These are phyloP conservation scores for Tauraco hartlaubi DNA, from an alignment of 2,797 vertebrate genomes.

Conservation along the genomic window DNA sequence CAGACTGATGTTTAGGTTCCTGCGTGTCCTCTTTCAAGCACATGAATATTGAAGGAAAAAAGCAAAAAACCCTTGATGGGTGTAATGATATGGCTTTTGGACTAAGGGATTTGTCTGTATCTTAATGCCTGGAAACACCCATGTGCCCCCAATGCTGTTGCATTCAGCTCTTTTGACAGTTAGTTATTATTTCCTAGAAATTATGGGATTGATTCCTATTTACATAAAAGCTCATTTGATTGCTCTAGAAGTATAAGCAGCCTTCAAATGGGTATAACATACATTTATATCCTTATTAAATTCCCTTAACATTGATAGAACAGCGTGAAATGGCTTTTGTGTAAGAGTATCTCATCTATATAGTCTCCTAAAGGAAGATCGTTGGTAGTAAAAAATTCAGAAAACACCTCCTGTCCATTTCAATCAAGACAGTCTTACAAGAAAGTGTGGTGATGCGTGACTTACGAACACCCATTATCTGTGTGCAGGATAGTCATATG, in stretches of 20 bases:
- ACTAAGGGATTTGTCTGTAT: neutral
- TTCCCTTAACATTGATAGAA: neutral
- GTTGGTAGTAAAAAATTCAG: neutral
- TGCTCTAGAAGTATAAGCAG: neutral
- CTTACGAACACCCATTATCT: fast-evolving
- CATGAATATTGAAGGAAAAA: neutral
- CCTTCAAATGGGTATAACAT: neutral
- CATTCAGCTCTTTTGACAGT: neutral
- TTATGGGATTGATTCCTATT: neutral
- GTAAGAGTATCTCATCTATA: neutral
- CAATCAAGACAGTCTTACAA: neutral
- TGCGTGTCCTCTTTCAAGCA: neutral
- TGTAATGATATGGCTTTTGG: neutral
- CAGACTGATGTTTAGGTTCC: neutral
- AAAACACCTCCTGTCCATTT: neutral
- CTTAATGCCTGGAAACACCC: neutral
- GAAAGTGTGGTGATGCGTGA: neutral
- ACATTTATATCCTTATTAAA: neutral
- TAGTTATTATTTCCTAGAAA: neutral
- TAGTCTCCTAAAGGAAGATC: neutral
- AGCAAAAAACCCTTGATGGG: neutral
- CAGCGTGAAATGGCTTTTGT: neutral
- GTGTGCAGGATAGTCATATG: neutral
- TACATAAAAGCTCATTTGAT: neutral
- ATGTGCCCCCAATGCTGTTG: neutral